Percentiles rank a stretch among this genome's conserved stretches.
These are phyloP conservation scores for Hylyphantes graminicola DNA, from an alignment of 1,140 invertebrate genomes.

Conservation along the genomic window DNA sequence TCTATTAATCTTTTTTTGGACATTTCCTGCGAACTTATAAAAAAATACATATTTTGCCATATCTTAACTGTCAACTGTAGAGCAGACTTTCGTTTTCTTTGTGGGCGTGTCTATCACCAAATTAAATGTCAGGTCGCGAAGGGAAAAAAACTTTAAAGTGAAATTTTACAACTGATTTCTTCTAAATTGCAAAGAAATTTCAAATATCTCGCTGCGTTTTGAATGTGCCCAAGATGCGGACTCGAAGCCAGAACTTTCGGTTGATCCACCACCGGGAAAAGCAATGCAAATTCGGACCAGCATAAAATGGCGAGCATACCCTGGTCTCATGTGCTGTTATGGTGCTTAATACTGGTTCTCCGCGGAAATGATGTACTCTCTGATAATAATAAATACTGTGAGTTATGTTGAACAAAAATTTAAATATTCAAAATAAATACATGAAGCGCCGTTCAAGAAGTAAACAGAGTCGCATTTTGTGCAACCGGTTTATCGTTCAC, in stretches of 20 bases:
- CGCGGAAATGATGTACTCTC: slow-evolving; percentile 40
- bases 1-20: no score
- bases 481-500: no score
- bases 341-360: slow-evolving; percentile 43
- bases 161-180: no score
- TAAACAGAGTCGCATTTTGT: no score
- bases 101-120: slow-evolving; percentile 31
- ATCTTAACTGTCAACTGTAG: slow-evolving; percentile 7
- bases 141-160: slow-evolving; percentile 12
- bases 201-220: background rate
- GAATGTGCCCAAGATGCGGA: slow-evolving; percentile 14
- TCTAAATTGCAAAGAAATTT: no score
- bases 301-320: slow-evolving; percentile 54
- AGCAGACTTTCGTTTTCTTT: slow-evolving; percentile 6
- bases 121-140: slow-evolving; percentile 10
- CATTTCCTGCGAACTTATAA: no score
- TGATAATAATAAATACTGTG: slow-evolving; percentile 50
- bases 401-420: background rate
- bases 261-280: background rate
- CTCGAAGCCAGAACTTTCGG: slow-evolving; percentile 3
- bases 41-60: background rate
- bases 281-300: slow-evolving; percentile 16
- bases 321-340: slow-evolving; percentile 47
- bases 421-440: no score
- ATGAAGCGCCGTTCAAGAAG: no score